Evolutionary conservation across 1,140 invertebrate species (phyloP), one percentile per base, ranked within the genome.

Genomic region (Brevipalpus yothersi): DNA sequence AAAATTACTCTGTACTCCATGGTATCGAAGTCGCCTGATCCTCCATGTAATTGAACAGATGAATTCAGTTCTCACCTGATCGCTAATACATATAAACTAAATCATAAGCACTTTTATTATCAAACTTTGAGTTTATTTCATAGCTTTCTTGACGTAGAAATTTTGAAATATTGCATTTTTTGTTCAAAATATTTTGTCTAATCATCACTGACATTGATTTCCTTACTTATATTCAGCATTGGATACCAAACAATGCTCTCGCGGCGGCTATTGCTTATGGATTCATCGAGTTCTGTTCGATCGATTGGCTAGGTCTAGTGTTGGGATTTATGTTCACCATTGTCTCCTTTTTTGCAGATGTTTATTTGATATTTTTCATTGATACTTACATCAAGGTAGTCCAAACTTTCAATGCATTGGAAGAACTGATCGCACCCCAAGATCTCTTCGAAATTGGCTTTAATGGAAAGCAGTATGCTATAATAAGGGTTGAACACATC

Each of bases 251-350:
- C 75, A 97, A 99, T 72, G 73, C 98, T 53, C 91, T 99, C 75
- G 95, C 92, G 7, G 78, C 99, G 60, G 93, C 93, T 10, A 97
- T 99, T 75, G 88, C 94, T 15, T 81, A 98, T 53, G 97, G 95
- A 72, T 94, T 91, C 54, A 88, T 99, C 43, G 95, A 99, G 72
- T 74, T 97, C 31, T 75, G 99, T 43, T 89, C 96, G 69, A 74
- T 99, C 99, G 39, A 77, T 99, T 0, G 82, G 83, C 63, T 95
- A 94, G 13, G 77, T 99, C 5, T 97, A 99, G 71, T 73, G 98
- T 58, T 99, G 99, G 70, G 95, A 99, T 71, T 87, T 99, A 61
- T 99, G 99, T 75, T 99, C 95, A 95, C 92, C 80, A 13, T 99
- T 99, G 77, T 92, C 90, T 57, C 98, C 94, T 53, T 89, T 98